A percentile compares a stretch with the other conserved stretches of the same genome.
Evolutionary conservation across 2,113 vertebrate genomes (phyloP).

Genomic region (Grallaria varia): DNA sequence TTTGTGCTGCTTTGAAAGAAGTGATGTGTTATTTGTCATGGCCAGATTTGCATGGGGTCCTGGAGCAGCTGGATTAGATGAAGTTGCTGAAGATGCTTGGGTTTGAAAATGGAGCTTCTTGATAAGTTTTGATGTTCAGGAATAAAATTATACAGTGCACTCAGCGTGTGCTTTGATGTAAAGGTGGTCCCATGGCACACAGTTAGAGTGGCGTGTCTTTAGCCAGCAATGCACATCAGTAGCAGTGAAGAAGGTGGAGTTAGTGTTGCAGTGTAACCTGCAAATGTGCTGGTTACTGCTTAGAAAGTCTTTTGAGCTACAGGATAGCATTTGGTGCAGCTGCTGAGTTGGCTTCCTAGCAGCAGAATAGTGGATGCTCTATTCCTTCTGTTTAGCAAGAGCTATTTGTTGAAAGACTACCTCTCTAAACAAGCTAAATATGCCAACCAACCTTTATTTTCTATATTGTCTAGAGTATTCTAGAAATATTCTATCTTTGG

Average conservation of each 20-base stretch:
- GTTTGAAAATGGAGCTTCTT: background rate
- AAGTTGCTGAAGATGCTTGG: background rate
- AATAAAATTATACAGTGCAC: background rate
- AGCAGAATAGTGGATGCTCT: background rate
- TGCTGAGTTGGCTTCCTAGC: background rate
- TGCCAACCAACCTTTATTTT: background rate
- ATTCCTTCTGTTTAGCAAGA: background rate
- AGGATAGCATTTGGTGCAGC: background rate
- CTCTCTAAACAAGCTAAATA: background rate
- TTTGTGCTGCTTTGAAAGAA: background rate
- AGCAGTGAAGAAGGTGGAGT: background rate
- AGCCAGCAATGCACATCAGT: background rate
- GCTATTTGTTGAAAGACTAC: background rate
- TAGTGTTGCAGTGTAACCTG: background rate
- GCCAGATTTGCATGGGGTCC: accelerated
- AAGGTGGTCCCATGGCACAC: background rate
- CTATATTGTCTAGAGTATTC: background rate
- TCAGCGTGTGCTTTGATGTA: background rate
- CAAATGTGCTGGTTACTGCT: background rate
- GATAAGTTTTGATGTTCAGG: background rate
- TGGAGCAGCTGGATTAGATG: background rate
- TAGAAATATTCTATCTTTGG: background rate
- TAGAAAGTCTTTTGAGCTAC: background rate
- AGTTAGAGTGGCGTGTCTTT: background rate
- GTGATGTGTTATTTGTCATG: background rate